A percentile compares a stretch with the other conserved stretches of the same genome.
Conservation (phyloP, 1,140 invertebrate species). For the Microplitis mediator region DNA sequence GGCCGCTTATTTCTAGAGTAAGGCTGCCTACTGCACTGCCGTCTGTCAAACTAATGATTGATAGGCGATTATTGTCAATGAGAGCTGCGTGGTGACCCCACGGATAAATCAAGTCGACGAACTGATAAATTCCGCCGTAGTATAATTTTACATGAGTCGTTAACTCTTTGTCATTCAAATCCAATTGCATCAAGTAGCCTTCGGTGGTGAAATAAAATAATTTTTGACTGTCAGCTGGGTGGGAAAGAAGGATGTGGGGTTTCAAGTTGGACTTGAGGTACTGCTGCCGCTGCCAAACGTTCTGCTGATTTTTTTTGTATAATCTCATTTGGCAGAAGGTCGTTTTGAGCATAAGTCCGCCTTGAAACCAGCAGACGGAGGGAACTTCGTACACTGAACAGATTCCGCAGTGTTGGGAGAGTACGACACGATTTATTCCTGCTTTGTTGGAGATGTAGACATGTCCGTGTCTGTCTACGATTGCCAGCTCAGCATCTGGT, state of each 20-base stretch:
- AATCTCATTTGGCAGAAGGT: slow-evolving; percentile 52
- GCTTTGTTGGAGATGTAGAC: slow-evolving; percentile 46
- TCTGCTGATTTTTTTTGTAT: slow-evolving; percentile 31
- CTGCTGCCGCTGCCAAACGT: slow-evolving; percentile 43
- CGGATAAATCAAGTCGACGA: slow-evolving; percentile 49
- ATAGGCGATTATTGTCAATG: slow-evolving; percentile 36
- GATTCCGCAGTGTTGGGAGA: slow-evolving; percentile 39
- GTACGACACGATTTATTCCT: slow-evolving; percentile 42
- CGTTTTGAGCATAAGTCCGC: slow-evolving; percentile 49
- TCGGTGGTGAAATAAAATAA: slow-evolving; percentile 48
- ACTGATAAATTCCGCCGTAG: slow-evolving; percentile 38
- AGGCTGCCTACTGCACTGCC: slow-evolving; percentile 37
- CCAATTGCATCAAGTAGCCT: slow-evolving; percentile 46
- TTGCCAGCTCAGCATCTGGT: slow-evolving; percentile 39
- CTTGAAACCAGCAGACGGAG: slow-evolving; percentile 44
- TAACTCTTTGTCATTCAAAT: slow-evolving; percentile 20
- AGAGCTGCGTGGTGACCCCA: slow-evolving; percentile 47
- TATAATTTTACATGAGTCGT: slow-evolving; percentile 15
- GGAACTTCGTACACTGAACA: slow-evolving; percentile 40
- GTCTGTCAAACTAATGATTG: slow-evolving; percentile 37
- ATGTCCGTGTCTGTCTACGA: slow-evolving; percentile 45
- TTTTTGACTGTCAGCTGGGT: slow-evolving; percentile 37
- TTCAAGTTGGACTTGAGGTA: slow-evolving; percentile 33
- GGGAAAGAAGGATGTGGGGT: slow-evolving; percentile 36
- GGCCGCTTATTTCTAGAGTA: slow-evolving; percentile 34